Conservation (phyloP, 92 coral and sea anemone genomes). For the Parazoanthus atlanticus region DNA sequence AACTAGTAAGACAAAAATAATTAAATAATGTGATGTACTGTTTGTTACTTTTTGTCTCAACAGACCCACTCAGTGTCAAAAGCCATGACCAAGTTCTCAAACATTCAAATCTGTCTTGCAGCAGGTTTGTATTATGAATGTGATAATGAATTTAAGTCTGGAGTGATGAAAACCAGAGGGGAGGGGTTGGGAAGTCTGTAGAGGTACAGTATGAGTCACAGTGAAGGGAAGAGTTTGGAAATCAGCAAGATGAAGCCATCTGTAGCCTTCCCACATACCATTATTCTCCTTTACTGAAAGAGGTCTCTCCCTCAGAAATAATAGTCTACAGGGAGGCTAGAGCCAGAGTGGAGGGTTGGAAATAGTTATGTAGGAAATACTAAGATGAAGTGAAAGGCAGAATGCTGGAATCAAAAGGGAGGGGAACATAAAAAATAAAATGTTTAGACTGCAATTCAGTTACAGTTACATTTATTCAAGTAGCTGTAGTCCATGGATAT, state of each 20-base stretch:
- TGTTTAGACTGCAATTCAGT: no score
- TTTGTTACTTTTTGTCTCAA: background rate
- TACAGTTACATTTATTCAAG: no score
- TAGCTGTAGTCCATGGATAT: no score
- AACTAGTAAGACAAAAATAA: background rate
- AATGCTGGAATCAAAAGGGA: no score
- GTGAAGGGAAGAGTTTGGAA: background rate
- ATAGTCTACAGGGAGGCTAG: no score
- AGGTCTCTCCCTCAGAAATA: no score
- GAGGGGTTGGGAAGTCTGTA: background rate
- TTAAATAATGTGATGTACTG: background rate
- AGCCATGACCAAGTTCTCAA: constrained; percentile 79
- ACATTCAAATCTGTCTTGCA: constrained; percentile 88
- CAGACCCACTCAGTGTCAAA: constrained; percentile 94
- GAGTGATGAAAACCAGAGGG: background rate
- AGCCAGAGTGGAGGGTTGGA: no score
- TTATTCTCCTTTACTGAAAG: no score
- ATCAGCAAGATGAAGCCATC: background rate
- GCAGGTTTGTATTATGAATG: constrained; percentile 65
- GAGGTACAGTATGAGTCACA: background rate
- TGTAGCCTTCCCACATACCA: no score
- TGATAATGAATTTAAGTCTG: background rate
- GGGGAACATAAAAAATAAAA: no score
- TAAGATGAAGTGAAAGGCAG: no score
- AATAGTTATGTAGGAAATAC: no score